A percentile compares a stretch with the other conserved stretches of the same genome.
Evolutionary conservation across 2,113 vertebrate genomes (phyloP).

Genomic region (Ranitomeya imitator): DNA sequence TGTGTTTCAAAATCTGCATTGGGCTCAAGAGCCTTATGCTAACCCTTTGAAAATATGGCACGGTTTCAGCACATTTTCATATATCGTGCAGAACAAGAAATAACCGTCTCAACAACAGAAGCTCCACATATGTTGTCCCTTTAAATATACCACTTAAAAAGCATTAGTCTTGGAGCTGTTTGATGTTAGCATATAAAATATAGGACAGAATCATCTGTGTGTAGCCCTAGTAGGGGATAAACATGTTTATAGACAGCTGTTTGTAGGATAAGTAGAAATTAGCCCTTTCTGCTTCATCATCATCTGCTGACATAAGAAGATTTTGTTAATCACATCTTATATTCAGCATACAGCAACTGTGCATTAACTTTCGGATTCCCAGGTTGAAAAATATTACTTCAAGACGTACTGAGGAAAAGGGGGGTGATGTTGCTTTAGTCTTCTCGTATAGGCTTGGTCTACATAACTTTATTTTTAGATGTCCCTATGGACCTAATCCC

Average conservation of each 20-base stretch:
- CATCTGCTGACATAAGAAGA: constrained; percentile 53
- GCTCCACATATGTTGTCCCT: neutral
- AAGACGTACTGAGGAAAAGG: neutral
- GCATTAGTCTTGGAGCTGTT: neutral
- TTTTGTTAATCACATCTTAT: constrained; percentile 54
- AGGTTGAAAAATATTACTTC: neutral
- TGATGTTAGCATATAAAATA: neutral
- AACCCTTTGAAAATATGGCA: neutral
- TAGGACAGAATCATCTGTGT: constrained; percentile 8
- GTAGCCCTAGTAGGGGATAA: neutral
- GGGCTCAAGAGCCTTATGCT: neutral
- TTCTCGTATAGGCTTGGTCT: neutral
- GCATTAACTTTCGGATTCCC: constrained; percentile 5
- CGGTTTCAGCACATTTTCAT: neutral
- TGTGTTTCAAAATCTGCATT: neutral
- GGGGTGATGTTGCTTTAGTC: neutral
- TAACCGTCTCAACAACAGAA: neutral
- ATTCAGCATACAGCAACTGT: constrained; percentile 34
- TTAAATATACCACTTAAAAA: neutral
- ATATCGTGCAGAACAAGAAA: too few relatives aligned
- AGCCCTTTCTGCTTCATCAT: constrained; percentile 57
- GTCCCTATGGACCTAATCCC: neutral
- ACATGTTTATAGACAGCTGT: constrained; percentile 48
- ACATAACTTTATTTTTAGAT: neutral
- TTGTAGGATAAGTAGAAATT: constrained; percentile 52